Conservation (phyloP, 2,797 vertebrate species). For the Catostomus latipinnis region DNA sequence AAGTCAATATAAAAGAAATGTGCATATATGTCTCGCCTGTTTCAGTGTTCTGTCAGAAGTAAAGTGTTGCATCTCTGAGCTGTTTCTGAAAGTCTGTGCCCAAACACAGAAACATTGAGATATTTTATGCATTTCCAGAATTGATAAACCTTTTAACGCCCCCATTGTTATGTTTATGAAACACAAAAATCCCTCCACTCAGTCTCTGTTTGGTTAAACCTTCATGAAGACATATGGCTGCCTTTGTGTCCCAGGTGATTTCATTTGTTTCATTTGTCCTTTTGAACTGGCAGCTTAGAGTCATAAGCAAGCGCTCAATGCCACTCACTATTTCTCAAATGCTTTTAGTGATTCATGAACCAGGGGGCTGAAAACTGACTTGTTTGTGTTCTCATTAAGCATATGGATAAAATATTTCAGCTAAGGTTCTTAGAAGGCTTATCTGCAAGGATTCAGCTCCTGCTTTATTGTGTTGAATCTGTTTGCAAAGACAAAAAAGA, state of each 20-base stretch:
- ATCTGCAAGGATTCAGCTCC: slow-evolving; percentile 31
- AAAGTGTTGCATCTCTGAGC: not conserved
- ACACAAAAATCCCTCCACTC: slow-evolving; percentile 5
- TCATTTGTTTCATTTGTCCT: slow-evolving; percentile 27
- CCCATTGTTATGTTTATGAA: slow-evolving; percentile 37
- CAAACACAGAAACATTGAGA: slow-evolving; percentile 13
- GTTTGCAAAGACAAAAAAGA: not conserved
- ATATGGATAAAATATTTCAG: slow-evolving; percentile 28
- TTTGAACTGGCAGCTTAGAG: slow-evolving; percentile 31
- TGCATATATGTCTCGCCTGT: slow-evolving; percentile 9
- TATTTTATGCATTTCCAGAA: slow-evolving; percentile 9
- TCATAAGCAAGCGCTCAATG: not conserved
- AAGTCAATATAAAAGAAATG: not conserved
- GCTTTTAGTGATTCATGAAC: slow-evolving; percentile 22
- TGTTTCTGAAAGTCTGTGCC: slow-evolving; percentile 3
- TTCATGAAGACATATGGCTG: slow-evolving; percentile 25
- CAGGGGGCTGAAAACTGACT: slow-evolving; percentile 28
- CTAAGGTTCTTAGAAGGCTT: slow-evolving; percentile 37
- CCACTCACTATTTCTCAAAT: slow-evolving; percentile 9
- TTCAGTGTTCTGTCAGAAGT: slow-evolving; percentile 14
- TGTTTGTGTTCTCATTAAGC: slow-evolving; percentile 41
- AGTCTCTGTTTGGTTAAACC: slow-evolving; percentile 17
- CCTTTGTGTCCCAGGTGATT: slow-evolving; percentile 14
- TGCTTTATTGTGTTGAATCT: slow-evolving; percentile 38
- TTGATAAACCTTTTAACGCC: slow-evolving; percentile 10